phyloP scores from a whole-genome alignment of 1,140 invertebrate genomes.

The Holcopasites calliopsidis region DNA sequence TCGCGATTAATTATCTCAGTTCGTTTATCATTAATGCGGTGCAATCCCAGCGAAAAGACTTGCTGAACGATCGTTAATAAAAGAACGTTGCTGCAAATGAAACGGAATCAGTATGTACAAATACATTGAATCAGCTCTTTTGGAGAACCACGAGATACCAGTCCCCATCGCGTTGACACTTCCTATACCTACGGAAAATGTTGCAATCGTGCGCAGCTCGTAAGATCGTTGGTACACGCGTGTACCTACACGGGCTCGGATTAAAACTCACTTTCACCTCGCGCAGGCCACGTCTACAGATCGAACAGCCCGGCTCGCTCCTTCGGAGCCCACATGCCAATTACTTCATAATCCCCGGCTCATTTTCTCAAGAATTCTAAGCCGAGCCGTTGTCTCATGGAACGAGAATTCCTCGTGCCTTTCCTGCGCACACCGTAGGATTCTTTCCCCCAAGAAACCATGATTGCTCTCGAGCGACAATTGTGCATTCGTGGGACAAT shows the following conservation, averaged over 20 bases:
- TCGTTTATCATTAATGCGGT: too few relatives aligned
- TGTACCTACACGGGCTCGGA: constrained; percentile 39
- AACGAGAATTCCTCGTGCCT: not conserved
- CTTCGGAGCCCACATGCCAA: constrained; percentile 53
- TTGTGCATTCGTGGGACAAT: not conserved
- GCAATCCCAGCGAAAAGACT: too few relatives aligned
- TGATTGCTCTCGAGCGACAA: constrained; percentile 1
- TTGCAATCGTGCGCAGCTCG: constrained; percentile 25
- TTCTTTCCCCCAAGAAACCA: not conserved
- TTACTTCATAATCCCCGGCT: constrained; percentile 55
- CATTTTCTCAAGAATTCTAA: constrained; percentile 46
- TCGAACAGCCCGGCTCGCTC: constrained; percentile 41
- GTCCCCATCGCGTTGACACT: not conserved
- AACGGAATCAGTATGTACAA: too few relatives aligned
- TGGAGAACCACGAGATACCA: not conserved
- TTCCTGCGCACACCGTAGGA: constrained; percentile 9
- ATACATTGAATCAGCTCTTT: too few relatives aligned
- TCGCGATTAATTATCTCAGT: too few relatives aligned
- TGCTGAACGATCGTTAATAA: too few relatives aligned
- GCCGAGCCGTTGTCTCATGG: constrained; percentile 8
- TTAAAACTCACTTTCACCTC: constrained; percentile 73
- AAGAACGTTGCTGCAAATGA: too few relatives aligned
- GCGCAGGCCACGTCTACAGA: constrained; percentile 35
- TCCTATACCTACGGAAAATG: constrained; percentile 45
- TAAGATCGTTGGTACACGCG: constrained; percentile 46